Conservation (phyloP, 2,888 invertebrate genomes). For the Deilephila porcellus region DNA sequence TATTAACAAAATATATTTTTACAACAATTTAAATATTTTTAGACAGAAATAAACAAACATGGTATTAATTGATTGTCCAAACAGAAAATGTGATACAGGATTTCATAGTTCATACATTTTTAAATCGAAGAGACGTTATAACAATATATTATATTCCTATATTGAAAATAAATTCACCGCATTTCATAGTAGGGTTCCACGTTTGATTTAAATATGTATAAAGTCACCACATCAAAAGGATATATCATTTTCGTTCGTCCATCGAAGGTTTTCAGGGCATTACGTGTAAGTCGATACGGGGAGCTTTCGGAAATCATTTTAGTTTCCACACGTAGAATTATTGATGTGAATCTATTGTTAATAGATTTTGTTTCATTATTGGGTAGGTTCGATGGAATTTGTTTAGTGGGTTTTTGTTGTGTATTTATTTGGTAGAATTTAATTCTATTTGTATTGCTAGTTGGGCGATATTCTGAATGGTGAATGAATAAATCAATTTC, state of each 20-base stretch:
- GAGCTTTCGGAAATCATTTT: slow-evolving; percentile 29
- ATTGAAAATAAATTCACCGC: neutral
- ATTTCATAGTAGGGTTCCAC: slow-evolving; percentile 24
- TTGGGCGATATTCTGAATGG: too few species aligned
- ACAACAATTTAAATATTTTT: too few species aligned
- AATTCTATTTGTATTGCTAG: too few species aligned
- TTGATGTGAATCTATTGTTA: slow-evolving; percentile 17
- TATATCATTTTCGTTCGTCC: slow-evolving; percentile 29
- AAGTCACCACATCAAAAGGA: slow-evolving; percentile 38
- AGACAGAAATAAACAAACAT: too few species aligned
- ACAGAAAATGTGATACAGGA: too few species aligned
- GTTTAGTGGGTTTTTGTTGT: neutral
- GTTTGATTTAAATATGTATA: slow-evolving; percentile 37
- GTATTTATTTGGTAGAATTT: neutral
- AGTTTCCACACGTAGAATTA: slow-evolving; percentile 26
- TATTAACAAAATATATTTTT: too few species aligned
- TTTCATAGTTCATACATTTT: too few species aligned
- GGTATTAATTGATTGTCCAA: too few species aligned
- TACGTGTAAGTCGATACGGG: slow-evolving; percentile 30
- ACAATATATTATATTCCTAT: neutral
- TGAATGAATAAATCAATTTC: too few species aligned
- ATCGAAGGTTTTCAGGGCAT: slow-evolving; percentile 28
- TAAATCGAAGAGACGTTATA: too few species aligned
- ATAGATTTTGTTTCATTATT: neutral
- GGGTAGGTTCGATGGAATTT: neutral